Conservation (phyloP, 2,113 vertebrate genomes). For the Rhagologus leucostigma region DNA sequence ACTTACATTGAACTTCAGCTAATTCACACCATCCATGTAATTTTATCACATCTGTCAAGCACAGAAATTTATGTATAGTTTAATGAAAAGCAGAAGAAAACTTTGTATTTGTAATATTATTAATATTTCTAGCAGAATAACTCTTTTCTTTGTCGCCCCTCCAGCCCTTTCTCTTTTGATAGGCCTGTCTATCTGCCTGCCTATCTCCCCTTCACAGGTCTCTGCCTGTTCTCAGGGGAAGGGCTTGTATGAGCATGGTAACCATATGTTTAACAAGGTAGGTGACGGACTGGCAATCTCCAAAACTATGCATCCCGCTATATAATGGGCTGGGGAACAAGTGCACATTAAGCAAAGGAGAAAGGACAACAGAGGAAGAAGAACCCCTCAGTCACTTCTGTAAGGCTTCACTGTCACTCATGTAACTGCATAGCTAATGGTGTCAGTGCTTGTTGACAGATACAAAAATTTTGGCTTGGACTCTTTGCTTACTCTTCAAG, state of each 20-base stretch:
- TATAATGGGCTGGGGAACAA: background rate
- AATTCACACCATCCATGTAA: background rate
- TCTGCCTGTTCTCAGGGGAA: background rate
- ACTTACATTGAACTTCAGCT: background rate
- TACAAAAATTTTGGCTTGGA: background rate
- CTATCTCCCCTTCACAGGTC: background rate
- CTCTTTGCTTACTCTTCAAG: background rate
- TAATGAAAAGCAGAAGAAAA: background rate
- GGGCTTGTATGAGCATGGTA: background rate
- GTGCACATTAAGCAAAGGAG: background rate
- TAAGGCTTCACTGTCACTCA: background rate
- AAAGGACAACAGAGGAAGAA: background rate
- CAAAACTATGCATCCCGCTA: background rate
- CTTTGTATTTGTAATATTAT: background rate
- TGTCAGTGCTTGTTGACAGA: background rate
- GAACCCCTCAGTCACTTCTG: background rate
- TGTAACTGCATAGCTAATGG: background rate
- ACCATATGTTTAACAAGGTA: background rate
- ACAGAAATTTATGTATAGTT: background rate
- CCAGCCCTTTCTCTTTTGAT: background rate
- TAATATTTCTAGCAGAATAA: background rate
- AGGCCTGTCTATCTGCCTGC: background rate
- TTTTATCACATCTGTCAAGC: background rate
- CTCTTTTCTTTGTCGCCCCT: background rate
- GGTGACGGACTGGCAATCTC: background rate